Base-by-base conservation (phyloP, 2,797 vertebrate species). In the Pangasius krempfi region DNA sequence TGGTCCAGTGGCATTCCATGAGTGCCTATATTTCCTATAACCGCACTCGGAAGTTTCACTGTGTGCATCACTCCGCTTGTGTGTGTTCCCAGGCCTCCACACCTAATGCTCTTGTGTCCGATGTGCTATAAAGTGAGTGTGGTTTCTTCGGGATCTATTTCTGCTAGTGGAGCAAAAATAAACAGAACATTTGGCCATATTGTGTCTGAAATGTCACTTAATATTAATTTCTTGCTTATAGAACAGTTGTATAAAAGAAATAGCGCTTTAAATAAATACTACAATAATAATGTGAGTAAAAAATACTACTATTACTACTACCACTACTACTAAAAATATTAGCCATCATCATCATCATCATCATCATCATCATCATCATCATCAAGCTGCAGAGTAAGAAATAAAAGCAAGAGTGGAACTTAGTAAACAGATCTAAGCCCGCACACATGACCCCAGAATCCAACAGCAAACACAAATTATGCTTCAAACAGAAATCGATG, bases 401-500 rank as follows among this genome's bases (percentile, higher is more conserved):
- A 80, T 25, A 14, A 80, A 40, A 30, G 22, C 33, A 27, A 68
- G 30, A 16, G 16, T 27, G 30, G 54, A 72, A 81, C 72, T 58
- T 30, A 22, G 9, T 50, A 40, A 82, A 72, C 33, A 30, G 33
- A 82, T 82, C 14, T 12, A 4, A 14, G 18, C 25, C 78, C 3
- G 13, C 66, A 47, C 25, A 52, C 44, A 30, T 30, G 44, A 66
- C 2, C 4, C 50, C 3, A 70, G 22, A 70, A 72, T 80, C 5
- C n/a, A 44, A 22, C 86, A 83, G 86, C 66, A 83, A 33, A 89
- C 44, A 40, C 5, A 25, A 62, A 18, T 5, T 0, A 22, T 4
- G 37, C n/a, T 50, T 60, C 37, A 78, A 30, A 85, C 66, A 70
- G 33, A 92, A 91, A 91, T 93, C 89, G 76, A 54, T 91, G 40